These are phyloP conservation scores for Tanypteryx hageni DNA, from an alignment of 2,888 invertebrate species.

Conservation along the genomic window DNA sequence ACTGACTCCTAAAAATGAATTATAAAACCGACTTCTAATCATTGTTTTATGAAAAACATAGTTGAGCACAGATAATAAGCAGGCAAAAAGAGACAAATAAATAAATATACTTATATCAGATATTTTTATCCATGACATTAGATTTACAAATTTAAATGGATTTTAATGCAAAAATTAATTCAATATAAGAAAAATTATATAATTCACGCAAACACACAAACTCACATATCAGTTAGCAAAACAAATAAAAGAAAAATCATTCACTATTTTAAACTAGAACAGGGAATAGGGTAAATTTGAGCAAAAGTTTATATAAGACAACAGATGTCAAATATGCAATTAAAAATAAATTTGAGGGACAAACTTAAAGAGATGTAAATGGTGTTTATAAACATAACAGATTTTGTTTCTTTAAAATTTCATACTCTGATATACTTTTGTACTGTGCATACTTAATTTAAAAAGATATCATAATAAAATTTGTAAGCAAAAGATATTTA, in stretches of 20 bases:
- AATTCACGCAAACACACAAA: conserved; percentile 58
- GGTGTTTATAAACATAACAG: not conserved
- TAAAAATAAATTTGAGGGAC: not conserved
- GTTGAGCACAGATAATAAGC: conserved; percentile 58
- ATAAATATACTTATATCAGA: conserved; percentile 14
- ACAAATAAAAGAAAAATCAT: conserved; percentile 45
- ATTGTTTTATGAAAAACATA: conserved; percentile 41
- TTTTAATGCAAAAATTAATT: conserved; percentile 47
- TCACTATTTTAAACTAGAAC: conserved; percentile 44
- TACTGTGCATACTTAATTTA: not conserved
- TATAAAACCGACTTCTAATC: not conserved
- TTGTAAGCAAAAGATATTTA: not conserved
- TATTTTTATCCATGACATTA: conserved; percentile 32
- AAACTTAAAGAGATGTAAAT: not conserved
- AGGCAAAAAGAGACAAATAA: conserved; percentile 57
- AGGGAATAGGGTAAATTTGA: not conserved
- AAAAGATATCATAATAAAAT: not conserved
- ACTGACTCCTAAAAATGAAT: conserved; percentile 31
- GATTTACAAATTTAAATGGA: not conserved
- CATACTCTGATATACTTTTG: not conserved
- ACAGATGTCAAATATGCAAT: conserved; percentile 1
- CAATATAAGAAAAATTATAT: conserved; percentile 26
- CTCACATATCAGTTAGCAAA: conserved; percentile 59
- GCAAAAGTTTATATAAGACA: not conserved
- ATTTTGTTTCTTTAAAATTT: not conserved